A percentile compares a stretch with the other conserved stretches of the same genome.
These are phyloP conservation scores for Alca torda DNA, from an alignment of 2,797 vertebrate species.

Conservation along the genomic window DNA sequence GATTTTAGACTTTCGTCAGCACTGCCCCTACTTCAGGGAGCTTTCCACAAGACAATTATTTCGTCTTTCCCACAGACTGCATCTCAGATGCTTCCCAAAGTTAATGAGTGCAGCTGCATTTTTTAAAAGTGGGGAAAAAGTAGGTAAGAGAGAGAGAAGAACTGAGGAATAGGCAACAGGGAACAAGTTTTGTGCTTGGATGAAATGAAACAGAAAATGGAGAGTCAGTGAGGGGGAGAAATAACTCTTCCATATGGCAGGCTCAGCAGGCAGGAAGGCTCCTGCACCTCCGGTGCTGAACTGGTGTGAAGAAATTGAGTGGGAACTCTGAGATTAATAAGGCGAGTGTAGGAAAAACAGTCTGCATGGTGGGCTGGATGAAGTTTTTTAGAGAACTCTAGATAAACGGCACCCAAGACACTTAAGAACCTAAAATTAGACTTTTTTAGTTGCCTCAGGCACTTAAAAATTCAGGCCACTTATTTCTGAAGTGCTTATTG, in stretches of 20 bases:
- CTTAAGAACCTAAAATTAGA: slow-evolving; percentile 41
- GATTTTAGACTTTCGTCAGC: not conserved
- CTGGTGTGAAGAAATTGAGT: slow-evolving; percentile 61
- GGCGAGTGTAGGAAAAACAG: slow-evolving; percentile 52
- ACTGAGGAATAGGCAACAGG: not conserved
- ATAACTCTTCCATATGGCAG: slow-evolving; percentile 54
- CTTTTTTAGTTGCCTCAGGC: not conserved
- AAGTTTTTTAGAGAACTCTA: slow-evolving; percentile 35
- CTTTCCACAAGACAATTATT: not conserved
- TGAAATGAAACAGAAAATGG: slow-evolving; percentile 11
- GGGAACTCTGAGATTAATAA: slow-evolving; percentile 57
- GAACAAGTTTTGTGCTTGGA: not conserved
- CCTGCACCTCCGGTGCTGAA: slow-evolving; percentile 31
- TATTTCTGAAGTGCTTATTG: slow-evolving; percentile 37
- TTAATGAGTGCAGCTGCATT: not conserved
- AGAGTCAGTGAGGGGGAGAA: slow-evolving; percentile 14
- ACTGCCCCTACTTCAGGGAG: not conserved
- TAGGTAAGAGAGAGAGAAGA: not conserved
- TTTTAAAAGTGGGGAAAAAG: not conserved
- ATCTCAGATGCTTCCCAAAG: not conserved
- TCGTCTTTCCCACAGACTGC: not conserved
- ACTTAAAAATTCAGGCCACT: slow-evolving; percentile 34
- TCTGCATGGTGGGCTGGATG: slow-evolving; percentile 48
- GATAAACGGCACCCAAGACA: slow-evolving; percentile 13
- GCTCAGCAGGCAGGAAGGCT: slow-evolving; percentile 45